Base-by-base conservation (phyloP, 2,113 vertebrate species). In the Catharus bicknelli region DNA sequence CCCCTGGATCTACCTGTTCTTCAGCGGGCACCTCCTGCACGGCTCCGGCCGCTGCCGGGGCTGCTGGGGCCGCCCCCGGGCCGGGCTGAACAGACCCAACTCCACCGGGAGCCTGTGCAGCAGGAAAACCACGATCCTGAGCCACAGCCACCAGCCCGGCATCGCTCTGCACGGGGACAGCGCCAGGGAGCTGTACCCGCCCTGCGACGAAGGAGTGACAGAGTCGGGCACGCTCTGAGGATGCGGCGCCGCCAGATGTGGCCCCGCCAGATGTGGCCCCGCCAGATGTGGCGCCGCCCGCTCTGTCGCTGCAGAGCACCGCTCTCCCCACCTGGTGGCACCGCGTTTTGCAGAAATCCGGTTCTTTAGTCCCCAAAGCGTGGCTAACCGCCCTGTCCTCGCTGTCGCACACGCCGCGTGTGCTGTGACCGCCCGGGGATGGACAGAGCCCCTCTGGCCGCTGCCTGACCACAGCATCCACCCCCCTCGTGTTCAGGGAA, bases 1-100 rank as follows among this genome's bases (percentile, higher is more conserved):
- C 92, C 98, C 98, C 83, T 98, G 98, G 97, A 98, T 98, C 69
- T 98, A 98, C 94, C 97, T 98, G 98, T 97, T 95, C 86, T 98
- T 98, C 96, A 98, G 97, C 11, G 96, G 97, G 32, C 98, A 97
- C 73, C 95, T 97, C 23, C 82, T 97, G 43, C 96, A 95, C 2
- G 88, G 9, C 0, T 10, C 63, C 6, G 79, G 95, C 3, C 82
- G 36, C 36, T 95, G 58, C 38, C 86, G 94, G 23, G 50, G 73
- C 92, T 96, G 96, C 83, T 70, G 95, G 4, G 19, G 94, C 38
- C 18, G 84, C 1, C 47, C 78, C 8, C 23, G 32, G 53, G 36
- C 80, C 2, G 17, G 38, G 30, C 67, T 96, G 26, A 57, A 53
- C 79, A 93, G 97, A 55, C 92, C 92, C 20, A 82, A 81, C 32